phyloP scores from a whole-genome alignment of 2,797 vertebrate genomes.

The Oreochromis mossambicus region DNA sequence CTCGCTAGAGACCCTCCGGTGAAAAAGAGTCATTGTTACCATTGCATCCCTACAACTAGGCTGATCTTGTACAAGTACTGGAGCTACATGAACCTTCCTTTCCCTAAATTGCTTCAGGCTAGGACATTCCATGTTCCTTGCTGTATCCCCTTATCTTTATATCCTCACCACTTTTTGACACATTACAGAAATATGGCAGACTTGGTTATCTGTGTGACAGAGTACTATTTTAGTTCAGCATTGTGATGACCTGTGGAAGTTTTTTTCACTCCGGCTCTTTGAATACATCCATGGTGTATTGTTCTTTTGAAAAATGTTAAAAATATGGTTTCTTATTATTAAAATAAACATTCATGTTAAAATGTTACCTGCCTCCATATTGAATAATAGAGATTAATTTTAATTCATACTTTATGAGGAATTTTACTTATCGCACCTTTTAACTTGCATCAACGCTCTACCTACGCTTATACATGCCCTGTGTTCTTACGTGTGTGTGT shows the following conservation, averaged over 20 bases:
- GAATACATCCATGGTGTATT: neutral
- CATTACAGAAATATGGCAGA: neutral
- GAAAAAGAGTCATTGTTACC: accelerated
- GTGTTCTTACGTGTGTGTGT: neutral
- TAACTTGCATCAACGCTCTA: neutral
- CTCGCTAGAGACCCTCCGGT: neutral
- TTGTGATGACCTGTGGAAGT: accelerated
- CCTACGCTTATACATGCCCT: neutral
- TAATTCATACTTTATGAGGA: neutral
- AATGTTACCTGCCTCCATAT: neutral
- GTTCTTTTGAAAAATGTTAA: neutral
- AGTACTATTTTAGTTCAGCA: neutral
- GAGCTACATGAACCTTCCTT: neutral
- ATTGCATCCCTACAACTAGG: neutral
- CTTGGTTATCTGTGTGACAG: neutral
- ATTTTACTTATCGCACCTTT: neutral
- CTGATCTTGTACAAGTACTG: neutral
- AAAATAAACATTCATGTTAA: neutral
- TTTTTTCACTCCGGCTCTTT: neutral
- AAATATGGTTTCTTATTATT: neutral
- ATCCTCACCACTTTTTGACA: neutral
- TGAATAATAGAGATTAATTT: neutral
- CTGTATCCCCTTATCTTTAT: neutral
- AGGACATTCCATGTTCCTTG: neutral
- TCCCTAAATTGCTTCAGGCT: neutral